A percentile compares a stretch with the other conserved stretches of the same genome.
Evolutionary conservation across 2,797 vertebrate genomes (phyloP).

Genomic region (Orientallactaga sibirica): DNA sequence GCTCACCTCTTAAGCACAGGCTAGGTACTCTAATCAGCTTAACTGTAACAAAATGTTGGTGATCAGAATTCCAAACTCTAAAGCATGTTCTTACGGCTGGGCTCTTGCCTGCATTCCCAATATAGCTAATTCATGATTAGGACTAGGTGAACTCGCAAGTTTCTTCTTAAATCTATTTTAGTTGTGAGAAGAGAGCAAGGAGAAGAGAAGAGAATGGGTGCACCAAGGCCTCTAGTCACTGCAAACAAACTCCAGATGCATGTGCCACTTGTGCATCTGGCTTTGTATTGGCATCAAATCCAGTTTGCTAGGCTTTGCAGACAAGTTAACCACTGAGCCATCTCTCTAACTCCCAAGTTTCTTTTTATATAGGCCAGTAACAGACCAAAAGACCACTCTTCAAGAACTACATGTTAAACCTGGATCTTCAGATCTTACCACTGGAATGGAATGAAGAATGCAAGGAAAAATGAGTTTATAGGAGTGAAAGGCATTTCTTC

Average conservation of each 20-base stretch:
- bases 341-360: neutral
- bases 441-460: neutral
- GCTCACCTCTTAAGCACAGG: neutral
- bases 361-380: neutral
- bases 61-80: slow-evolving; percentile 13
- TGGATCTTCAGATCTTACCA: neutral
- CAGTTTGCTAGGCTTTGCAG: too few relatives aligned
- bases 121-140: neutral
- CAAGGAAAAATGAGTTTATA: neutral
- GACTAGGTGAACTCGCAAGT: too few relatives aligned
- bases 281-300: too few relatives aligned
- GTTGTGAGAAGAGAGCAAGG: too few relatives aligned
- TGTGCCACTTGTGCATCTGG: too few relatives aligned
- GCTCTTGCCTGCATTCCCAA: neutral
- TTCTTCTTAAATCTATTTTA: too few relatives aligned
- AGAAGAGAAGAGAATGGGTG: too few relatives aligned
- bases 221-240: too few relatives aligned
- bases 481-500: neutral
- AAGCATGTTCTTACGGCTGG: neutral
- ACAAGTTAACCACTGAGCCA: too few relatives aligned
- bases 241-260: too few relatives aligned
- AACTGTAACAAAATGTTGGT: neutral
- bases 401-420: neutral
- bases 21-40: neutral
- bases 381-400: neutral